Percentiles rank a stretch among this genome's conserved stretches.
Conservation (phyloP, 2,113 vertebrate genomes). For the Sinocyclocheilus anshuiensis region DNA sequence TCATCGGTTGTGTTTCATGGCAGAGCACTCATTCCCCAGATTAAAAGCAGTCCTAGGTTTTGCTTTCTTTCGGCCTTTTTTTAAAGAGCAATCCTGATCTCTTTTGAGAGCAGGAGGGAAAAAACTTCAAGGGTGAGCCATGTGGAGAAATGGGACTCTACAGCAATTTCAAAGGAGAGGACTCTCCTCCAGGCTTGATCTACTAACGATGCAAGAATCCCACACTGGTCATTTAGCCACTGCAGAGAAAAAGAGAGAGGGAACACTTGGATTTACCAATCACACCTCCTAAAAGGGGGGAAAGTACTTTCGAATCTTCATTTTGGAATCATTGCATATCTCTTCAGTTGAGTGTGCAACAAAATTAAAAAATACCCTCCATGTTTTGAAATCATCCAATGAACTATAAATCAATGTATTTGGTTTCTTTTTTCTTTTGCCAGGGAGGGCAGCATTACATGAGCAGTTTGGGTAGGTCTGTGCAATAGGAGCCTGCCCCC, state of each 20-base stretch:
- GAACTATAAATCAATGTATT: neutral
- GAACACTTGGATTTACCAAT: slow-evolving; percentile 15
- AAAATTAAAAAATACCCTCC: neutral
- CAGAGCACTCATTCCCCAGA: slow-evolving; percentile 80
- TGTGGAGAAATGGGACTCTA: slow-evolving; percentile 69
- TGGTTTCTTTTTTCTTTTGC: neutral
- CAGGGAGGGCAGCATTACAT: neutral
- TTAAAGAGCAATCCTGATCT: slow-evolving; percentile 75
- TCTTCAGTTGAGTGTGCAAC: neutral
- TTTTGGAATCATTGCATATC: neutral
- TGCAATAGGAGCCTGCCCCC: neutral
- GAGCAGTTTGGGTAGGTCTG: neutral
- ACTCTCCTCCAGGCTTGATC: slow-evolving; percentile 67
- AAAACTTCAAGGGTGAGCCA: slow-evolving; percentile 72
- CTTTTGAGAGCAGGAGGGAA: slow-evolving; percentile 69
- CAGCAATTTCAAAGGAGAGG: slow-evolving; percentile 70
- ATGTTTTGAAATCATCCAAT: neutral
- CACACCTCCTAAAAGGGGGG: neutral
- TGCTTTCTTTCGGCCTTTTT: slow-evolving; percentile 50
- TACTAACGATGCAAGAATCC: slow-evolving; percentile 69
- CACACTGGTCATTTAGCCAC: slow-evolving; percentile 67
- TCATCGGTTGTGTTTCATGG: slow-evolving; percentile 77
- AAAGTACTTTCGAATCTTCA: neutral
- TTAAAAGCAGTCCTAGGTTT: slow-evolving; percentile 72
- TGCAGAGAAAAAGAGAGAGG: slow-evolving; percentile 39